Percentiles rank a stretch among this genome's conserved stretches.
These are phyloP conservation scores for Poecile montanus DNA, from an alignment of 2,797 vertebrate genomes.

Conservation along the genomic window DNA sequence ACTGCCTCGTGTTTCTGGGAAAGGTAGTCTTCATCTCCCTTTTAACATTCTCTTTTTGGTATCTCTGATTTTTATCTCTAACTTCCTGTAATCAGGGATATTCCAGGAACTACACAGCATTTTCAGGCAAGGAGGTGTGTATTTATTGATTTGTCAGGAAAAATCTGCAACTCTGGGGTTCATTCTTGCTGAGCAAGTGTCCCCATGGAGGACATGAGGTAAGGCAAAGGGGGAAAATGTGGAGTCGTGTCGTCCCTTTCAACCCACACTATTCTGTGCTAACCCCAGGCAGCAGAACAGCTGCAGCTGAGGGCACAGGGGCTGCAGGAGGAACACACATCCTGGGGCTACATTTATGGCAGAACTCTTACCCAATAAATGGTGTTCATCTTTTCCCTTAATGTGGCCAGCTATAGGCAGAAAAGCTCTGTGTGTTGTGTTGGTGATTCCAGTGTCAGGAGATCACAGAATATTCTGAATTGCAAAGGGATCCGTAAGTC, in stretches of 20 bases:
- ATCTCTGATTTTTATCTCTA: neutral
- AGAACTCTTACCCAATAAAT: rapidly evolving
- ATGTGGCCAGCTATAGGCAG: rapidly evolving
- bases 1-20: neutral
- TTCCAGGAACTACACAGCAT: rapidly evolving
- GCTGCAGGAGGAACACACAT: rapidly evolving
- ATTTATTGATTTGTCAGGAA: neutral
- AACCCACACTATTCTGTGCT: neutral
- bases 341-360: rapidly evolving
- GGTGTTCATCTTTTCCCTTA: rapidly evolving
- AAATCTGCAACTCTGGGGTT: neutral
- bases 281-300: rapidly evolving
- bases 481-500: neutral
- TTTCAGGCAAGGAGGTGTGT: neutral
- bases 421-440: rapidly evolving
- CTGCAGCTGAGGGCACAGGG: rapidly evolving
- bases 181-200: neutral
- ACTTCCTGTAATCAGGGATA: no score
- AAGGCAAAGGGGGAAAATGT: neutral
- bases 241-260: neutral
- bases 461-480: neutral
- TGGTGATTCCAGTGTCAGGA: neutral
- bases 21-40: neutral
- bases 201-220: neutral
- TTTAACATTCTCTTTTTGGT: neutral